Percentiles rank a stretch among this genome's conserved stretches.
phyloP scores from a whole-genome alignment of 2,113 vertebrate genomes.

The Scophthalmus maximus region DNA sequence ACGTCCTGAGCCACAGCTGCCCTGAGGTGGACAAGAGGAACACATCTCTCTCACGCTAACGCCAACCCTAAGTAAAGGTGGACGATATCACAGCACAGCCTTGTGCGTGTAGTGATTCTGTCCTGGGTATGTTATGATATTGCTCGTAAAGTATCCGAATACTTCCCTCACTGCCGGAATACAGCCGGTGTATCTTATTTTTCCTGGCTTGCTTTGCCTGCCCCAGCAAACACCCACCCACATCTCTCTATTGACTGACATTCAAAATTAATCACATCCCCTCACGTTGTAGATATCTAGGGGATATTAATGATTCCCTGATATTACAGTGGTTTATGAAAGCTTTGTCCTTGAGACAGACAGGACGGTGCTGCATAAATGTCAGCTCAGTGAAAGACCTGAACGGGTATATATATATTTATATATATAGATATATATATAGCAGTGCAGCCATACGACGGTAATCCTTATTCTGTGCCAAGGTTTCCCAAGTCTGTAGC shows the following conservation, averaged over 20 bases:
- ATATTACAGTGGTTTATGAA: conserved; percentile 70
- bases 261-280: conserved; percentile 69
- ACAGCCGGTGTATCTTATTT: background rate
- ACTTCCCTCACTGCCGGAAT: background rate
- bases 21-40: too few species aligned
- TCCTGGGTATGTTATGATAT: background rate
- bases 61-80: too few species aligned
- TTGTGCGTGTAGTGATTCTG: too few species aligned
- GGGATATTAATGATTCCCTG: conserved; percentile 67
- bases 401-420: too few species aligned
- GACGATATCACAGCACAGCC: background rate
- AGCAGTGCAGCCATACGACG: conserved; percentile 36
- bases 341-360: conserved; percentile 72
- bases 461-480: conserved; percentile 74
- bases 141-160: too few species aligned
- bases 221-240: conserved; percentile 35
- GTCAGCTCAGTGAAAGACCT: conserved; percentile 56
- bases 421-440: background rate
- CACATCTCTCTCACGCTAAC: too few species aligned
- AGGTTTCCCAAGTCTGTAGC: conserved; percentile 59
- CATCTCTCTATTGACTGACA: conserved; percentile 63
- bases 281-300: conserved; percentile 54
- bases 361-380: conserved; percentile 66
- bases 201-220: conserved; percentile 21
- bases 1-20: too few species aligned